Evolutionary conservation across 2,113 vertebrate genomes (phyloP).

Genomic region (Puffinus mauretanicus): DNA sequence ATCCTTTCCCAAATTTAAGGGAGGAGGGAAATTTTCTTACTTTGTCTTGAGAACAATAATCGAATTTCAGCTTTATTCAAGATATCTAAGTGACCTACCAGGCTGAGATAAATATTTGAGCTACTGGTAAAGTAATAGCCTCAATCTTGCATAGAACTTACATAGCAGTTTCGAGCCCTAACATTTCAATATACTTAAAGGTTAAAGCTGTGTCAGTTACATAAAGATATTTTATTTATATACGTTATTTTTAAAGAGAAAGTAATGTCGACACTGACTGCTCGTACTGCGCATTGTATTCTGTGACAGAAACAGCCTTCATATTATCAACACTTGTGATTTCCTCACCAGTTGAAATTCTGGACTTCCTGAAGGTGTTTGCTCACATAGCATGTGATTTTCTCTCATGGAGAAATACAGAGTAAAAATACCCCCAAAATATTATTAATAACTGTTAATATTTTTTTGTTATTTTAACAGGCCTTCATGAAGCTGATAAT

Average conservation of each 20-base stretch:
- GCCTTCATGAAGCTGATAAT: slow-evolving; percentile 78
- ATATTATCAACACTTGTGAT: not conserved
- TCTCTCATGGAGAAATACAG: not conserved
- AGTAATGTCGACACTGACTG: not conserved
- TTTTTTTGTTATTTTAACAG: slow-evolving; percentile 60
- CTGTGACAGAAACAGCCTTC: not conserved
- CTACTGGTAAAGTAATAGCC: not conserved
- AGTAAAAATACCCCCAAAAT: not conserved
- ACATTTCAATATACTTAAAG: not conserved
- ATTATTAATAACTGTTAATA: not conserved
- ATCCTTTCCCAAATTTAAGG: not conserved
- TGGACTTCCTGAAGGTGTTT: not conserved
- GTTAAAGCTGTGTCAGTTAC: not conserved
- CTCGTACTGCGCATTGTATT: not conserved
- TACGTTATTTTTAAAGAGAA: not conserved
- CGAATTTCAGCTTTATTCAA: not conserved
- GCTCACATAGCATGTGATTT: not conserved
- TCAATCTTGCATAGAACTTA: not conserved
- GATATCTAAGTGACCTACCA: not conserved
- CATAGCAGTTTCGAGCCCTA: not conserved
- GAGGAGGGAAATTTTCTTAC: not conserved
- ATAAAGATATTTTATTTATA: not conserved
- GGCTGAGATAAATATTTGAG: not conserved
- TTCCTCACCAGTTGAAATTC: not conserved
- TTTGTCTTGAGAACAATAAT: not conserved